Evolutionary conservation across 2,797 vertebrate species (phyloP), one percentile per base, ranked within the genome.

Genomic region (Urophycis tenuis): DNA sequence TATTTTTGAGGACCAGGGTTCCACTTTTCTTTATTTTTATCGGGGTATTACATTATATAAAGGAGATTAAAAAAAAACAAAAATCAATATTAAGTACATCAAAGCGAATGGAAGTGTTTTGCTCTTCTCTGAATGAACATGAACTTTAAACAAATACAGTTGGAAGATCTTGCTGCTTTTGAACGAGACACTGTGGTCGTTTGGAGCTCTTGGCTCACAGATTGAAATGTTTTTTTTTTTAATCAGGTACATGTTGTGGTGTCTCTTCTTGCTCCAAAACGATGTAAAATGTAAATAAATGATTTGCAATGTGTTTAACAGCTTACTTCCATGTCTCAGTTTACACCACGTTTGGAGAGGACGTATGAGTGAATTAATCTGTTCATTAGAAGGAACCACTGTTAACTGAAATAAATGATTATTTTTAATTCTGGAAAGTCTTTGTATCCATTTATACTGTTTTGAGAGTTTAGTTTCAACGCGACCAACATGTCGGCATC

Each of bases 401-500:
- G 90, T 92, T 89, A 85, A 88, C 81, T 33, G 30, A 82, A 92
- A 92, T 90, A 93, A 93, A 92, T 87, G 73, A 83, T 90, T 75
- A 90, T 91, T 90, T 90, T 91, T 89, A 89, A 89, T 80, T 75
- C 79, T 1, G 64, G 64, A 60, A 49, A 15, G 14, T 73, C 15
- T 15, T 3, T 70, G 35, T 45, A 29, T 29, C 12, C n/a, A n/a
- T 74, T 53, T 53, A 53, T 74, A 4, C 15, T 32, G 25, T n/a
- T n/a, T n/a, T n/a, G n/a, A n/a, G n/a, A n/a, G n/a, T n/a, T n/a
- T n/a, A n/a, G n/a, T n/a, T n/a, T n/a, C n/a, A n/a, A n/a, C n/a
- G n/a, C n/a, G 41, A 6, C 41, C 41, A 34, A 34, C 41, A 17
- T n/a, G n/a, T n/a, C n/a, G n/a, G n/a, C n/a, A n/a, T n/a, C n/a